Conservation (phyloP, 2,113 vertebrate species). For the Lagopus leucura region DNA sequence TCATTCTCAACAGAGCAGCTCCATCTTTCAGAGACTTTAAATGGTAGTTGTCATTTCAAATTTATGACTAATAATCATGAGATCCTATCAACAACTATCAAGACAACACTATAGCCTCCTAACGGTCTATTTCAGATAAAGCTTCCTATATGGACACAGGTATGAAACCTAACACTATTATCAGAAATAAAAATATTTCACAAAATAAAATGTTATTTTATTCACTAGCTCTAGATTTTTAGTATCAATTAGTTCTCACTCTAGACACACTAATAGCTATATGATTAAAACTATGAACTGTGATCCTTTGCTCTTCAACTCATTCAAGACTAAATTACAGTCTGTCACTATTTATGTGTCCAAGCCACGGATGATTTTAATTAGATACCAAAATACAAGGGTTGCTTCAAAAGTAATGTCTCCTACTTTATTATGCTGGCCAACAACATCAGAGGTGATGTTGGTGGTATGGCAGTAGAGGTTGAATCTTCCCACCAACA, state of each 20-base stretch:
- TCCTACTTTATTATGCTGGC: no score
- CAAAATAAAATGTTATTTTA: neutral
- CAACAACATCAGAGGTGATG: no score
- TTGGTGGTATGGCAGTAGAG: no score
- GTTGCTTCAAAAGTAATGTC: no score
- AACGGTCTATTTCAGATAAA: neutral
- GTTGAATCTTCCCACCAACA: no score
- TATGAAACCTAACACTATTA: neutral
- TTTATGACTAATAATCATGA: slow-evolving; percentile 5
- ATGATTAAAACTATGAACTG: neutral
- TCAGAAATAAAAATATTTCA: neutral
- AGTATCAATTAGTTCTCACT: neutral
- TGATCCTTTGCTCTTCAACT: neutral
- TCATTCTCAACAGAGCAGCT: neutral
- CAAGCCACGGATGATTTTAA: neutral
- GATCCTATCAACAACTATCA: neutral
- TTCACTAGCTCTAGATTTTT: neutral
- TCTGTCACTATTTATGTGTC: neutral
- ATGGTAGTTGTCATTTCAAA: neutral
- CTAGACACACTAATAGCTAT: neutral
- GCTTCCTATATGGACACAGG: neutral
- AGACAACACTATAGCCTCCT: neutral
- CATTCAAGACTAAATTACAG: neutral
- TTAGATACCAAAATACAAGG: neutral
- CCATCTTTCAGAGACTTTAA: slow-evolving; percentile 9